phyloP scores from a whole-genome alignment of 2,113 vertebrate species.

The Laticauda laticaudata region DNA sequence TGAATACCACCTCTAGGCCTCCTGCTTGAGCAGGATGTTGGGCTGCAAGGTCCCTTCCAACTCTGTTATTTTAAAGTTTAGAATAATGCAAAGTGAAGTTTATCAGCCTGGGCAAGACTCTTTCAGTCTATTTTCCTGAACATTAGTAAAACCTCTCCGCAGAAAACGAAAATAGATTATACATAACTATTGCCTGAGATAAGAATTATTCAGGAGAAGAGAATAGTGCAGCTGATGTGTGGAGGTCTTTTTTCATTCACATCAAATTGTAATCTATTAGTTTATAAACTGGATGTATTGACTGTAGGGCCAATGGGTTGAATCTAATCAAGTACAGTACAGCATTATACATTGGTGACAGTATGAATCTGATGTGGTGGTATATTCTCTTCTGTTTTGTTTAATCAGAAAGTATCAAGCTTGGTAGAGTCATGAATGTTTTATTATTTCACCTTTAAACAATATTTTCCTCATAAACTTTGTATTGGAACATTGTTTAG shows the following conservation, averaged over 20 bases:
- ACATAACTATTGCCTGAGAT: constrained; percentile 6
- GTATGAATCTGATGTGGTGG: background rate
- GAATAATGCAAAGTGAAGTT: constrained; percentile 30
- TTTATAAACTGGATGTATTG: background rate
- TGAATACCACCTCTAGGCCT: no score
- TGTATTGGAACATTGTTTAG: background rate
- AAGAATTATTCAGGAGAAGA: background rate
- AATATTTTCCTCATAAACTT: background rate
- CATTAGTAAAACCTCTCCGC: background rate
- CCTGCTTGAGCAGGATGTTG: no score
- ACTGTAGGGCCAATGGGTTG: background rate
- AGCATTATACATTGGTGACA: background rate
- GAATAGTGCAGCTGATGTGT: background rate
- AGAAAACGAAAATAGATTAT: constrained; percentile 10
- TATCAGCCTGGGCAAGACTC: background rate
- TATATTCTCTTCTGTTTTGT: background rate
- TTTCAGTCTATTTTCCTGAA: background rate
- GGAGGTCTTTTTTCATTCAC: no score
- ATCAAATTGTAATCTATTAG: background rate
- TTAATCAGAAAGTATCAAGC: background rate
- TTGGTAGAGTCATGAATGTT: background rate
- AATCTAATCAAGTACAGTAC: background rate
- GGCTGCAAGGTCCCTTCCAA: no score
- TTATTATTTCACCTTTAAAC: background rate
- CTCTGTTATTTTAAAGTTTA: background rate